A percentile compares a stretch with the other conserved stretches of the same genome.
These are phyloP conservation scores for Eilema griseolum DNA, from an alignment of 2,888 invertebrate species.

Conservation along the genomic window DNA sequence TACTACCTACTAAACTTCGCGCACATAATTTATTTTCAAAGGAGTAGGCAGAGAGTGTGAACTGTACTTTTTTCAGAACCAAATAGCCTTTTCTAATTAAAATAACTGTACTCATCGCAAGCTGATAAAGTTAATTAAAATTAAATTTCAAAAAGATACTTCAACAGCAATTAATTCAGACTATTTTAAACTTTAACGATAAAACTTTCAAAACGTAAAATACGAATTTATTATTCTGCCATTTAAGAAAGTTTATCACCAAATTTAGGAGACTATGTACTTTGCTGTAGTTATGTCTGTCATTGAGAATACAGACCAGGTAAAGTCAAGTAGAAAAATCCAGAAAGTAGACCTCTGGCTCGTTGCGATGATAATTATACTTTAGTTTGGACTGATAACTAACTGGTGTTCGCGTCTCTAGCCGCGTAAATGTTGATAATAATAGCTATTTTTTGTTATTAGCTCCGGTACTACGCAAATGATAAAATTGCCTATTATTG, in stretches of 20 bases:
- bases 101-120: not conserved
- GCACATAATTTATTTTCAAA: not conserved
- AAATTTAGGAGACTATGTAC: not conserved
- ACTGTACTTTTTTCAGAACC: not conserved
- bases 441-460: no score
- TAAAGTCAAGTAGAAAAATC: not conserved
- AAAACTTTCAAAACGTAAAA: not conserved
- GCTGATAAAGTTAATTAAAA: conserved; percentile 1
- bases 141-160: not conserved
- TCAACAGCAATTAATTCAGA: not conserved
- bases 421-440: no score
- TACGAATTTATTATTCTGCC: not conserved
- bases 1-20: not conserved
- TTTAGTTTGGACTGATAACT: no score
- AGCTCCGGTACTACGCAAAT: no score
- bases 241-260: not conserved
- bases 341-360: no score
- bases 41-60: not conserved
- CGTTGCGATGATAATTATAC: no score
- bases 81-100: not conserved
- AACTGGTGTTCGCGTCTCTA: no score
- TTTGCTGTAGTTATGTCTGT: no score
- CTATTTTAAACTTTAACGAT: conserved; percentile 2
- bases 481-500: no score
- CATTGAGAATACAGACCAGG: no score